A percentile compares a stretch with the other conserved stretches of the same genome.
Evolutionary conservation across 2,888 invertebrate genomes (phyloP).

Genomic region (Dorcus hopei): DNA sequence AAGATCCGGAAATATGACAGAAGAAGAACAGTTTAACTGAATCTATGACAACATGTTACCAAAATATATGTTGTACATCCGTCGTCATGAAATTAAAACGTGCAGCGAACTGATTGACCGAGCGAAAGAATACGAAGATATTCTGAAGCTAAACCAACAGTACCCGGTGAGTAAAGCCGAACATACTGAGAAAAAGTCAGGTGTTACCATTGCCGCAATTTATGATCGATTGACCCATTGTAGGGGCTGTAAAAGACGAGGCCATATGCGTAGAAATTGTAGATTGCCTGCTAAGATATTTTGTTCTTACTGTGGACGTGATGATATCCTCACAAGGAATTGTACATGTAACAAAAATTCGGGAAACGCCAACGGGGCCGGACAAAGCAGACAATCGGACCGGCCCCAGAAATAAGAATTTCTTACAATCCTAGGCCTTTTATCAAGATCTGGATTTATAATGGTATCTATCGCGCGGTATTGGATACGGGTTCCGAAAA

Average conservation of each 20-base stretch:
- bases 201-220: not conserved
- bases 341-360: not conserved
- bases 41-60: not conserved
- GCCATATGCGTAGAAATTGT: not conserved
- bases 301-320: not conserved
- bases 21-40: not conserved
- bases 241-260: not conserved
- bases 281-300: not conserved
- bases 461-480: no score
- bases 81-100: not conserved
- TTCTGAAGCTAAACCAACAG: not conserved
- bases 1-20: not conserved
- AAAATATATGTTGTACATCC: not conserved
- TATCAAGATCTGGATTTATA: no score
- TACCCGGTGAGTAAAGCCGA: no score
- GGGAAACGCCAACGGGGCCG: not conserved
- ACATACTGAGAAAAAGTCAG: not conserved
- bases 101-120: not conserved
- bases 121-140: not conserved
- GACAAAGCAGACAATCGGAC: not conserved
- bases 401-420: not conserved
- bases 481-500: no score
- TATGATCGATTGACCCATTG: not conserved
- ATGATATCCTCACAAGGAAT: not conserved
- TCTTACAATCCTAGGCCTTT: not conserved